Base-by-base conservation (phyloP, 2,888 invertebrate genomes). In the Spatulosminthurus flaviceps region DNA sequence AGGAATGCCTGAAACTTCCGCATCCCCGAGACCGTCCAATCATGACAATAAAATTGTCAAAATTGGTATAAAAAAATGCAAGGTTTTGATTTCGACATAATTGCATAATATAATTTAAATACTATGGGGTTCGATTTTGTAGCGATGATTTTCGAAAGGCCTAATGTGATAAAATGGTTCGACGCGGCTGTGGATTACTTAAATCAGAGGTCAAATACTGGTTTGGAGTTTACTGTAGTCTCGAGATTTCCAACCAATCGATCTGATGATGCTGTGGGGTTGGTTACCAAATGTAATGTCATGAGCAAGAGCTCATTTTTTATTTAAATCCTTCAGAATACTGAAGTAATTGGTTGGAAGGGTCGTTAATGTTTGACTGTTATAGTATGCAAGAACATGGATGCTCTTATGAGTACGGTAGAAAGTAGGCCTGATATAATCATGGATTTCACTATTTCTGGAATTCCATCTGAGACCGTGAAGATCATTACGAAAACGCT, bases 401-500 rank as follows among this genome's bases (percentile, higher is more conserved):
- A 91, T 82, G 90, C 90, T 72, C 91, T 92, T 88, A 87, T 93
- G 79, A 21, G 9, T 34, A 89, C 90, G 19, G 89, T n/a, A 1
- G 51, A 41, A 19, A 64, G 51, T 16, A 29, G 41, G n/a, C 79
- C 79, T 0, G 81, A 81, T 41, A 1, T 81, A n/a, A 61, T 77
- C 0, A 28, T 96, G 83, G 95, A 95, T 87, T 92, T 93, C 24
- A 95, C 95, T 0, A 92, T 92, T 88, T 91, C 92, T 0, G 95
- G 94, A 0, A 90, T 93, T 34, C 92, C 93, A 21, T 94, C 95
- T 0, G 95, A 95, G 88, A 93, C 94, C 0, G 93, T 95, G 2
- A 94, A 95, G 88, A 93, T 94, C 0, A 93, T 96, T 87, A 92
- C 94, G 1, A 91, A 92, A 19, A 93, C 94, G 0, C 87, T 96